Base-by-base conservation (phyloP, 1,140 invertebrate genomes). In the Magallana ariakensis region DNA sequence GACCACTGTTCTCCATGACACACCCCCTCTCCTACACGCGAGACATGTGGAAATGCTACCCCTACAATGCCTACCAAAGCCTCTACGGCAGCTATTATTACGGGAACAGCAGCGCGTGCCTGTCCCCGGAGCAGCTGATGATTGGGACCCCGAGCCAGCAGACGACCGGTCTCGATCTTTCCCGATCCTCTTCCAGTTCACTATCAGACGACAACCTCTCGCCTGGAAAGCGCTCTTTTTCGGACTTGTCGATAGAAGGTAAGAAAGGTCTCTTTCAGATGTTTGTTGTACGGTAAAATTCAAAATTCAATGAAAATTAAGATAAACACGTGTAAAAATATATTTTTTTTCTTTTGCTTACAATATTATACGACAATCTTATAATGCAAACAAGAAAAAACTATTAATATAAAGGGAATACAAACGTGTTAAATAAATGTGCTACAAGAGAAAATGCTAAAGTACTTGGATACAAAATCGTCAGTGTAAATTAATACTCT, bases 141-240 rank as follows among this genome's bases (percentile, higher is more conserved):
- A 19, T 75, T 19, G 66, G 22, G 26, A 26, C 33, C 11, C 66
- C 66, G 1, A 75, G 66, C 15, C 66, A 75, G 9, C 66, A 75
- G 66, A 75, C 66, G 22, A 75, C 66, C 22, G 66, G 66, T 9
- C 66, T 75, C 26, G 66, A 75, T 46, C 66, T 75, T 26, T 75
- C 66, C 22, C 33, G 66, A 13, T 75, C 66, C 10, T 46, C 62
- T 22, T 70, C 66, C 66, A 75, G 66, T 26, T 75, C 22, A 13
- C 66, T 75, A 26, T 75, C 66, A 75, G 66, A 75, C 66, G 66
- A 75, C 66, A 75, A 75, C 66, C 66, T 75, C 66, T 75, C 66
- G 22, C 66, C 66, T 13, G 66, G 22, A 75, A 75, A 75, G 66
- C 66, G 66, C 66, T 75, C 66, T 75, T 75, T 75, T 75, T 75